Base-by-base conservation (phyloP, 1,140 invertebrate species). In the Leptoteleia sp. region DNA sequence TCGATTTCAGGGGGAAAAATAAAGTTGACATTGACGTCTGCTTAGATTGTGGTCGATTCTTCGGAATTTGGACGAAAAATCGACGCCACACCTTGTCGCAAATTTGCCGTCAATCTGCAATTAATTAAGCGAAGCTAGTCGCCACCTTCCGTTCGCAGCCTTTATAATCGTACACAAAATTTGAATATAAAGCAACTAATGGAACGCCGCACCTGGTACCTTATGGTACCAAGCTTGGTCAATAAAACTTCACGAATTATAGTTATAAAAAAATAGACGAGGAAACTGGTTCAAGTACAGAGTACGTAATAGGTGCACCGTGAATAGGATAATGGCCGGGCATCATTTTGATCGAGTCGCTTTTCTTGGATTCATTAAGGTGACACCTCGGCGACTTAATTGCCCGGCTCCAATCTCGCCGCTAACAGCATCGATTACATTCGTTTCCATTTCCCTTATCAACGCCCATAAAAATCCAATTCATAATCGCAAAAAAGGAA, bases 231-330 rank as follows among this genome's bases (percentile, higher is more conserved):
- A n/a, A n/a, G 73, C 55, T 76, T 68, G 48, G 64, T 64, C 64
- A 76, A 76, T 70, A 70, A 68, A 59, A 70, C 16, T 47, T 55
- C n/a, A 43, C 42, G 42, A 64, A 70, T 64, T 57, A 76, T 22
- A 61, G 45, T 47, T 68, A 54, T 40, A 11, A 33, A 12, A 33
- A 33, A 33, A 64, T 40, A 48, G 43, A 50, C 11, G 15, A 52
- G 27, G 40, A 54, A 76, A 68, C 54, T 68, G 62, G 72, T 76
- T 76, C 72, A 76, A 76, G 64, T 76, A 68, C 62, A 55, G 38
- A 54, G 33, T 29, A 25, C 37, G 54, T 47, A 50, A 48, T 59
- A 7, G 42, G 48, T 48, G 40, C 42, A 31, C 17, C 17, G 40
- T 37, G 40, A 57, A 55, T 45, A 47, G 13, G 33, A 48, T 48